A percentile compares a stretch with the other conserved stretches of the same genome.
phyloP scores from a whole-genome alignment of 2,888 invertebrate species.

The Trimorus sp. region DNA sequence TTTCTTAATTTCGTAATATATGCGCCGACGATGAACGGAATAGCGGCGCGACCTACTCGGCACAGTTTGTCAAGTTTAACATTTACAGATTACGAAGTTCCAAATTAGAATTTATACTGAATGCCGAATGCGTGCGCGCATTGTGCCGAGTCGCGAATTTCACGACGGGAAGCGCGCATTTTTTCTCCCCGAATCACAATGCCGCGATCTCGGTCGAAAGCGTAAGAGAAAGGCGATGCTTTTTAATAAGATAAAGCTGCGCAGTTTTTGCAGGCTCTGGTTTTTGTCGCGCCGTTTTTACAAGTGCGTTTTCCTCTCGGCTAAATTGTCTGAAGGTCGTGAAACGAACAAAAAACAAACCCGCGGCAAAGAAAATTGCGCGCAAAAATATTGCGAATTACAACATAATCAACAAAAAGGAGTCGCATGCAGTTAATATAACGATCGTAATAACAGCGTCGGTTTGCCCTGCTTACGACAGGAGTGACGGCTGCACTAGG shows the following conservation, averaged over 20 bases:
- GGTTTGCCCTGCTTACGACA: neutral
- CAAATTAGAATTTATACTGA: slow-evolving; percentile 48
- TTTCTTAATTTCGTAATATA: slow-evolving; percentile 26
- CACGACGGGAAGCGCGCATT: slow-evolving; percentile 19
- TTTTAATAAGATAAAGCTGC: slow-evolving; percentile 34
- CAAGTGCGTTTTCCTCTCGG: slow-evolving; percentile 13
- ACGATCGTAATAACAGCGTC: no score
- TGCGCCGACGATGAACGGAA: slow-evolving; percentile 39
- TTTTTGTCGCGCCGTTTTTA: slow-evolving; percentile 30
- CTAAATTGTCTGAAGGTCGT: slow-evolving; percentile 12
- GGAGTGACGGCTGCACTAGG: no score
- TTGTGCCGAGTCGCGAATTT: slow-evolving; percentile 30
- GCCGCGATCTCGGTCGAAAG: slow-evolving; percentile 16
- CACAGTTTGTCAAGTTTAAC: slow-evolving; percentile 56
- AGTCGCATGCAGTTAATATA: no score
- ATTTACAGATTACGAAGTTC: slow-evolving; percentile 56
- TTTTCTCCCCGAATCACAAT: slow-evolving; percentile 27
- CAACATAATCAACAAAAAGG: no score
- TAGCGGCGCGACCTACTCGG: slow-evolving; percentile 30
- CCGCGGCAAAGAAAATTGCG: no score
- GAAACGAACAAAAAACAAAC: neutral
- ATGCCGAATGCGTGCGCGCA: slow-evolving; percentile 34
- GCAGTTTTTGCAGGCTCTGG: slow-evolving; percentile 19
- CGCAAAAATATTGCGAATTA: no score
- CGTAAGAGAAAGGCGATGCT: slow-evolving; percentile 10